These are phyloP conservation scores for Sebastes alutus DNA, from an alignment of 2,797 vertebrate genomes.

Conservation along the genomic window DNA sequence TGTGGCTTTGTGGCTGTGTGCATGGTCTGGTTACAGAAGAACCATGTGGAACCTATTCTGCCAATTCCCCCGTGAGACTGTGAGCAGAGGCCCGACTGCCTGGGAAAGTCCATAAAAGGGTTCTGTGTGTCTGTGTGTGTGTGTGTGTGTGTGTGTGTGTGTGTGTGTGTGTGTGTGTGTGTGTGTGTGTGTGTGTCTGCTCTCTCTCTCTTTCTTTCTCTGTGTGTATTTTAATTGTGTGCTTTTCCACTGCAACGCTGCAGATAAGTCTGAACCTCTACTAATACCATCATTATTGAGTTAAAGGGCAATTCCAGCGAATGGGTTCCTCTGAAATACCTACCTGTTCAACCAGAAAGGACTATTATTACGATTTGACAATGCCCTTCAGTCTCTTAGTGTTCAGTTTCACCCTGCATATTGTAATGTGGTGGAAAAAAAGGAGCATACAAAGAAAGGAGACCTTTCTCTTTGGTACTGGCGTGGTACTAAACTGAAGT, in stretches of 20 bases:
- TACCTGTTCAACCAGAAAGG: conserved; percentile 50
- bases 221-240: conserved; percentile 59
- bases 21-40: conserved; percentile 73
- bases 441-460: conserved; percentile 14
- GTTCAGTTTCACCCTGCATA: conserved; percentile 27
- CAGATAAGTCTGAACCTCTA: conserved; percentile 19
- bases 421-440: conserved; percentile 28
- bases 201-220: background rate
- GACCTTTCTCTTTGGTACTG: conserved; percentile 1
- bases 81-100: conserved; percentile 72
- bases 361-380: conserved; percentile 29
- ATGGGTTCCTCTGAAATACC: conserved; percentile 60
- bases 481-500: conserved; percentile 11
- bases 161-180: no score
- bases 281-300: conserved; percentile 43
- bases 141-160: conserved; percentile 17
- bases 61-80: conserved; percentile 78
- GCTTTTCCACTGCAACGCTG: conserved; percentile 62
- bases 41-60: conserved; percentile 87
- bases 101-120: conserved; percentile 87
- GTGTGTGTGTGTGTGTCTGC: background rate
- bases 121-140: conserved; percentile 74
- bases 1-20: conserved; percentile 52
- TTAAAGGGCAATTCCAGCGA: conserved; percentile 68
- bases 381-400: conserved; percentile 25